Conservation (phyloP, 2,797 vertebrate genomes). For the Antrozous pallidus region DNA sequence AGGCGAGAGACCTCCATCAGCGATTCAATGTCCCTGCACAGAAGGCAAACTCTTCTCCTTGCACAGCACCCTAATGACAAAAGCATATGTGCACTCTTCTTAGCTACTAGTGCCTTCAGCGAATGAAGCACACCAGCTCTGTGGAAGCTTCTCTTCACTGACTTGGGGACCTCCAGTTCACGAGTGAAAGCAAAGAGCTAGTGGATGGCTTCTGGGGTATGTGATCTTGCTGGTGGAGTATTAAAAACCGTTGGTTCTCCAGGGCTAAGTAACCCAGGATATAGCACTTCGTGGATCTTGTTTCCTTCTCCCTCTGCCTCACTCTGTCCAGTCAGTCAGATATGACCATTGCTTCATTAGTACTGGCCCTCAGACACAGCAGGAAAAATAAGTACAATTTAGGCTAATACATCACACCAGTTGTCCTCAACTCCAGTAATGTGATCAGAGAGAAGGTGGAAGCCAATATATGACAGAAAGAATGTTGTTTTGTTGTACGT, state of each 20-base stretch:
- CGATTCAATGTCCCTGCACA: not conserved
- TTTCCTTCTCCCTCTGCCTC: not conserved
- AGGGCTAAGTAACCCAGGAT: not conserved
- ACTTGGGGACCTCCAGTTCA: not conserved
- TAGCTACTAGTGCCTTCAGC: not conserved
- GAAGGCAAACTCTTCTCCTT: not conserved
- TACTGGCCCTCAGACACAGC: not conserved
- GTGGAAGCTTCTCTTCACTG: not conserved
- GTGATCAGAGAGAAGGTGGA: not conserved
- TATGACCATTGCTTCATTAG: not conserved
- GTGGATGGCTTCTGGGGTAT: not conserved
- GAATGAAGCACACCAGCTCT: not conserved
- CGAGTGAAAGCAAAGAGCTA: not conserved
- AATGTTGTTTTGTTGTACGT: not conserved
- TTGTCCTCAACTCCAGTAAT: not conserved
- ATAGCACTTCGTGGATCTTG: not conserved
- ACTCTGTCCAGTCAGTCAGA: not conserved
- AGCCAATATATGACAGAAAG: not conserved
- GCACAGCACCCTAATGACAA: not conserved
- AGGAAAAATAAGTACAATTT: not conserved
- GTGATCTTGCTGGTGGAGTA: not conserved
- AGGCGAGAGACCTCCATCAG: not conserved
- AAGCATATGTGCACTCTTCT: not conserved
- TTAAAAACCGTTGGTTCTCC: not conserved
- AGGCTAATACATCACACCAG: not conserved